Conservation (phyloP, 2,888 invertebrate genomes). For the Habrosyne pyritoides region DNA sequence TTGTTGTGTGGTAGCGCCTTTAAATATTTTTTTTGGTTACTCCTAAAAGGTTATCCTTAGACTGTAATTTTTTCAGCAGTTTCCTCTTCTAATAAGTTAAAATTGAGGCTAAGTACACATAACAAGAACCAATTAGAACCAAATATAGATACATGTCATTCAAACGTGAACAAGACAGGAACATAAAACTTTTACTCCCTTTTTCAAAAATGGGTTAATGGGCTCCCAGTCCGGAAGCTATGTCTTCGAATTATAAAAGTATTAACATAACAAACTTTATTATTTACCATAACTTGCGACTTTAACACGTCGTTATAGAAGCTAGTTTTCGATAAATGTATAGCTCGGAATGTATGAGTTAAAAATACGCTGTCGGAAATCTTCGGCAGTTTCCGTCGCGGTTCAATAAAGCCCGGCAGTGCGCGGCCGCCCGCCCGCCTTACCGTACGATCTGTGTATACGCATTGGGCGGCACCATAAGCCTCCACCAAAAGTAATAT, state of each 20-base stretch:
- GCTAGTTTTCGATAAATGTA: conserved; percentile 33
- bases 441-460: conserved; percentile 50
- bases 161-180: conserved; percentile 39
- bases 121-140: neutral
- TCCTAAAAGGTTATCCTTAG: too few relatives aligned
- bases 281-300: conserved; percentile 14
- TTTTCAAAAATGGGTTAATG: conserved; percentile 76
- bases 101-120: neutral
- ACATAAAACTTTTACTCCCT: conserved; percentile 54
- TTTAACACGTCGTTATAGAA: conserved; percentile 21
- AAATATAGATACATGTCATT: conserved; percentile 12
- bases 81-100: neutral
- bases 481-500: conserved; percentile 25
- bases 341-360: conserved; percentile 56
- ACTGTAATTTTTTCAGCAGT: too few relatives aligned
- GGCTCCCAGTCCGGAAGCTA: conserved; percentile 58
- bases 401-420: conserved; percentile 50
- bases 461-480: conserved; percentile 62
- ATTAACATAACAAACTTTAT: conserved; percentile 24
- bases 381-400: conserved; percentile 61
- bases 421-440: conserved; percentile 73
- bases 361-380: conserved; percentile 73
- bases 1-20: too few relatives aligned
- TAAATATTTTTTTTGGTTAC: too few relatives aligned
- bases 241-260: conserved; percentile 61